Base-by-base conservation (phyloP, 1,140 invertebrate genomes). In the Laodelphax striatellus region DNA sequence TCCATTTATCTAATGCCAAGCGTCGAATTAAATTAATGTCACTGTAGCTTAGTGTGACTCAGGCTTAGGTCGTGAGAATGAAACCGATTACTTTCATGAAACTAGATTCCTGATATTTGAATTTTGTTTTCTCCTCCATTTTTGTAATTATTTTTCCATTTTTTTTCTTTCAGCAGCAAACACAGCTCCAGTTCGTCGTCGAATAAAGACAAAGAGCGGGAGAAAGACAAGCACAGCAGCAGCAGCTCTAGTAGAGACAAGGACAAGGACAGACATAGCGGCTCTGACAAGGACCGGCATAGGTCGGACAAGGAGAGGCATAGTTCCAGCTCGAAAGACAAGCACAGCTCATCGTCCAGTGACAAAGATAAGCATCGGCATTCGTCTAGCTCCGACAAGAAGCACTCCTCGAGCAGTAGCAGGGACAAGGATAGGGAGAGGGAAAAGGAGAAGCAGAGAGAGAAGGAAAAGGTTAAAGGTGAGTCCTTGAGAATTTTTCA, bases 341-440 rank as follows among this genome's bases (percentile, higher is more conserved):
- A 78, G 64, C 75, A 79, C 56, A 79, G 75, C 65, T 76, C 80
- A 62, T 73, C 74, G 54, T 71, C 71, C 53, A 75, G 72, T 14
- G 70, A 67, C 19, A 69, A 70, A 54, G 70, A 73, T 41, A 71
- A 71, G 42, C 68, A 73, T 46, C 71, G 69, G 59, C 67, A 70
- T 43, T 58, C 43, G 21, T 50, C 46, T 50, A 19, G 16, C n/a
- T 56, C 61, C 21, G 60, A 59, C 57, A 52, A 65, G 66, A 58
- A 57, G 50, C 53, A 44, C 34, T 55, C 58, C 58, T 55, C 58
- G 58, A 52, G 64, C 61, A 54, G 60, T 56, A 65, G 62, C 22
- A 38, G 58, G 43, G 63, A 66, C 34, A 63, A 57, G 54, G 62
- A 67, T 11, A 65, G 54, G 41, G 60, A 64, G 5, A 64, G 64